Base-by-base conservation (phyloP, 2,888 invertebrate species). In the Arge pagana region DNA sequence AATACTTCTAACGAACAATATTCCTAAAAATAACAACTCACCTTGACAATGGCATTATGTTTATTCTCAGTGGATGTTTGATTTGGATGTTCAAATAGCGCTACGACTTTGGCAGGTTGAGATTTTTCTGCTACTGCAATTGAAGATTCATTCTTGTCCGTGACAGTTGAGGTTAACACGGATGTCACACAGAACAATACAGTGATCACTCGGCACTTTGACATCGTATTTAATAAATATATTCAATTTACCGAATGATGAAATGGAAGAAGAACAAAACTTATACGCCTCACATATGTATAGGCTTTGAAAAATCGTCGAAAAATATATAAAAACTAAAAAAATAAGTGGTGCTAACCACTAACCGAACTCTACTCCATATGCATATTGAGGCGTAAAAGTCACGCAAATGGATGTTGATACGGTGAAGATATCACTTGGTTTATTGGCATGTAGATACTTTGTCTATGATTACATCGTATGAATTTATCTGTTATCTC, bases 101-200 rank as follows among this genome's bases (percentile, higher is more conserved):
- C 11, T 4, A 7, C 33, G n/a, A n/a, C n/a, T n/a, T n/a, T n/a
- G 7, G 13, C 2, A 30, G n/a, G 4, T 11, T 16, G 7, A 18
- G 13, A 11, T 19, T 24, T 6, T 11, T 39, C 41, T 37, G 6
- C 10, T 21, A 26, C 37, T 3, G 15, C 37, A 40, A 21, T 3
- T 30, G 43, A 10, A 36, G 39, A 8, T 26, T 19, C 24, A 51
- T 18, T 26, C 24, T 52, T 57, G 57, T 60, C 57, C 54, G 56
- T 60, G 59, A 60, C 54, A 56, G 62, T 41, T 49, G 57, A 64
- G 65, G 69, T 66, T 69, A 68, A 40, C 40, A 58, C 58, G 48
- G 55, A 53, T 30, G 58, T 54, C 41, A 62, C 41, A 51, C 60
- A 67, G 19, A 64, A 43, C 4, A 45, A 8, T 24, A 45, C 33